phyloP scores from a whole-genome alignment of 2,797 vertebrate species.

The Sciaenops ocellatus region DNA sequence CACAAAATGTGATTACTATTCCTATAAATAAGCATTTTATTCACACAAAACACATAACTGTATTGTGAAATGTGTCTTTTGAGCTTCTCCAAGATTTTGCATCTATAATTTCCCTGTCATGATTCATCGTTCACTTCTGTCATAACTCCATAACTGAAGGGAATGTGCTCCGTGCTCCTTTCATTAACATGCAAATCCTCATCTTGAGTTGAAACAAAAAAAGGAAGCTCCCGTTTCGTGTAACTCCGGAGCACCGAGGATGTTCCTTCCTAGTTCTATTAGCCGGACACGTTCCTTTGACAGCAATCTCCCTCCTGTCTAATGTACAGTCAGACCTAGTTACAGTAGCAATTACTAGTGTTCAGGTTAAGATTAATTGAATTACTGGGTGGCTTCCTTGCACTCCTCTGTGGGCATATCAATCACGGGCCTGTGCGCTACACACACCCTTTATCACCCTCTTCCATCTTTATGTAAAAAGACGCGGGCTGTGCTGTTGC shows the following conservation, averaged over 20 bases:
- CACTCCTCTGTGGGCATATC: slow-evolving; percentile 74
- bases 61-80: slow-evolving; percentile 9
- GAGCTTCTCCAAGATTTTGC: slow-evolving; percentile 26
- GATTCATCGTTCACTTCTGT: slow-evolving; percentile 41
- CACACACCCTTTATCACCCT: slow-evolving; percentile 74
- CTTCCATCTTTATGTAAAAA: slow-evolving; percentile 80
- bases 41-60: slow-evolving; percentile 24
- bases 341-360: slow-evolving; percentile 85
- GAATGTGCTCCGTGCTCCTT: slow-evolving; percentile 56
- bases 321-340: slow-evolving; percentile 80
- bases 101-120: slow-evolving; percentile 25
- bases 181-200: slow-evolving; percentile 88
- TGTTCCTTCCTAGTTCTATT: slow-evolving; percentile 64
- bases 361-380: slow-evolving; percentile 86
- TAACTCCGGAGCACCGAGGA: slow-evolving; percentile 38
- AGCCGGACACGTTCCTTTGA: slow-evolving; percentile 66
- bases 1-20: slow-evolving; percentile 9
- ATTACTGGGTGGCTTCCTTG: slow-evolving; percentile 80
- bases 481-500: slow-evolving; percentile 74
- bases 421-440: slow-evolving; percentile 67
- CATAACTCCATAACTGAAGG: slow-evolving; percentile 27
- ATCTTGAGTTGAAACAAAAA: slow-evolving; percentile 56
- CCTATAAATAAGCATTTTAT: slow-evolving; percentile 19
- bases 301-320: slow-evolving; percentile 73
- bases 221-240: slow-evolving; percentile 37